phyloP scores from a whole-genome alignment of 1,140 invertebrate species.

The Drosophila burlai region DNA sequence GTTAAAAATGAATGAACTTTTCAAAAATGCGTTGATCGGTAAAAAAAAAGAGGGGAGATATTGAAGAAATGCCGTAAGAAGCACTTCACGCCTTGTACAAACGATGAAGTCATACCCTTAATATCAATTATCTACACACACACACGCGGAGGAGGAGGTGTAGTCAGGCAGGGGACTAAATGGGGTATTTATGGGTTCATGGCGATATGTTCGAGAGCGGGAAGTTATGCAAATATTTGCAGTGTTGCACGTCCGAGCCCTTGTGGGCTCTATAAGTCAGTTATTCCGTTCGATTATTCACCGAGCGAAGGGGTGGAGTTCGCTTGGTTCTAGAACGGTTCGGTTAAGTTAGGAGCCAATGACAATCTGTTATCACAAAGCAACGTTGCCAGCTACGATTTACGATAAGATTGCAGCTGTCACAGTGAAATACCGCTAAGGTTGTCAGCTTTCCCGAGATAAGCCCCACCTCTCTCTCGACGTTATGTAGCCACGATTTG shows the following conservation, averaged over 20 bases:
- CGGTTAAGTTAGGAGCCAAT: constrained; percentile 45
- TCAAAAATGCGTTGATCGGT: constrained; percentile 34
- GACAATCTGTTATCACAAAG: constrained; percentile 48
- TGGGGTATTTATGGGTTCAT: constrained; percentile 12
- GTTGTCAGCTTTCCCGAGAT: neutral
- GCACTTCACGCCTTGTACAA: constrained; percentile 58
- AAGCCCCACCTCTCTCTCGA: neutral
- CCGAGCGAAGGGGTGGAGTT: constrained; percentile 7
- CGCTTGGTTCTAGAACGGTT: constrained; percentile 11
- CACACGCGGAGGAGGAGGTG: constrained; percentile 7
- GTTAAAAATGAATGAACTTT: constrained; percentile 65
- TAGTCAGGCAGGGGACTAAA: neutral
- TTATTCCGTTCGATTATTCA: neutral
- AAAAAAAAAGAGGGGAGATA: constrained; percentile 3
- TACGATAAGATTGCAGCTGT: constrained; percentile 49
- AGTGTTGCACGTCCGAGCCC: constrained; percentile 52
- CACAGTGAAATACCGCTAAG: constrained; percentile 40
- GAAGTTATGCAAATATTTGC: constrained; percentile 56
- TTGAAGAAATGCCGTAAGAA: constrained; percentile 22
- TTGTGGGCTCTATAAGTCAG: constrained; percentile 35
- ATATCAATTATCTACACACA: constrained; percentile 58
- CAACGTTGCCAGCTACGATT: constrained; percentile 40
- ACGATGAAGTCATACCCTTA: constrained; percentile 67
- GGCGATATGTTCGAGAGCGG: constrained; percentile 2
- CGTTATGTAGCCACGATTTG: constrained; percentile 10